Percentiles rank a stretch among this genome's conserved stretches.
Conservation (phyloP, 1,140 invertebrate species). For the Magallana angulata region DNA sequence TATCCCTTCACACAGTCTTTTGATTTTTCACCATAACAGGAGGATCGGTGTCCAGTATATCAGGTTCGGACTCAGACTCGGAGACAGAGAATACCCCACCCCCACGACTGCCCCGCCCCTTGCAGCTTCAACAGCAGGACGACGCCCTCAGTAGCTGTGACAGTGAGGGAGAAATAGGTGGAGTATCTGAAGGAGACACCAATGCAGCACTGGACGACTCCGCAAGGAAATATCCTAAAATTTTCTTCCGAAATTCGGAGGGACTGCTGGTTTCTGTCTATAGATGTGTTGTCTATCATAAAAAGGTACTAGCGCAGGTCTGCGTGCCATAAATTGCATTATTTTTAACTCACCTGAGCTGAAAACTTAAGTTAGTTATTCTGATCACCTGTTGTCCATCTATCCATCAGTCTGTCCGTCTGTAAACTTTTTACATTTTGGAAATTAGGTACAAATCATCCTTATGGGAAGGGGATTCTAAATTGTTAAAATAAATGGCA, state of each 20-base stretch:
- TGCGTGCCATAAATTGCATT: too few species aligned
- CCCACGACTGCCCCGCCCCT: not conserved
- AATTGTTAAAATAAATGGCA: too few species aligned
- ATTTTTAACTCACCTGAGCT: too few species aligned
- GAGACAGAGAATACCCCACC: constrained; percentile 58
- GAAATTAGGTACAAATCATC: too few species aligned
- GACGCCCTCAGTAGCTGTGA: constrained; percentile 52
- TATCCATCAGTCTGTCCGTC: too few species aligned
- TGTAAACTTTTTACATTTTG: too few species aligned
- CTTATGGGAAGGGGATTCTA: too few species aligned
- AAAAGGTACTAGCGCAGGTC: constrained; percentile 66
- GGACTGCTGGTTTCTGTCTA: constrained; percentile 88
- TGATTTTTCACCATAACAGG: constrained; percentile 63
- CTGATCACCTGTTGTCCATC: too few species aligned
- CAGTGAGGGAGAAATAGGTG: constrained; percentile 59
- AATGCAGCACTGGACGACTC: constrained; percentile 39
- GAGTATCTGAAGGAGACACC: constrained; percentile 46
- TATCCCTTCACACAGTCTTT: not conserved
- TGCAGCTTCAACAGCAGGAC: not conserved
- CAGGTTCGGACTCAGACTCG: constrained; percentile 84
- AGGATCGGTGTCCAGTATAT: constrained; percentile 88
- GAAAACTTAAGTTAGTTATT: too few species aligned
- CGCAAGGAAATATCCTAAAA: constrained; percentile 81
- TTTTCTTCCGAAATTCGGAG: constrained; percentile 86
- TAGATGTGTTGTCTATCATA: constrained; percentile 82